Percentiles rank a stretch among this genome's conserved stretches.
Conservation (phyloP, 2,888 invertebrate species). For the Hylaea fasciaria region DNA sequence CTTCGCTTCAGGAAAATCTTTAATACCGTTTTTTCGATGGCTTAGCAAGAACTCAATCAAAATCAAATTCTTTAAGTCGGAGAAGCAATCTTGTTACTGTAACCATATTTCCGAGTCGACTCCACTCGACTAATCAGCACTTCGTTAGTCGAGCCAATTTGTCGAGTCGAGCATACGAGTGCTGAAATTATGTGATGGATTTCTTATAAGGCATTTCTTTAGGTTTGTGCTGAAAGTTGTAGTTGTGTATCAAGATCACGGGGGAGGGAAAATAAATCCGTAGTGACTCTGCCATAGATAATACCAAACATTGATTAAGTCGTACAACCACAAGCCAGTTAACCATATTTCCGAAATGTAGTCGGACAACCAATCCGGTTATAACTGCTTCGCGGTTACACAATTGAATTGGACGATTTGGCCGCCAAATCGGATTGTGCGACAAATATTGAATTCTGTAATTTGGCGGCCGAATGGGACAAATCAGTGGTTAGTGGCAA, state of each 20-base stretch:
- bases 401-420: conserved; percentile 16
- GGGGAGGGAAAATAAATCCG: too few relatives aligned
- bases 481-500: conserved; percentile 5
- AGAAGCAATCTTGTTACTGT: conserved; percentile 12
- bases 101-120: conserved; percentile 14
- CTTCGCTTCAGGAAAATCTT: not conserved
- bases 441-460: conserved; percentile 23
- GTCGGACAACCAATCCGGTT: conserved; percentile 9
- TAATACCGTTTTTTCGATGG: not conserved
- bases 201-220: not conserved
- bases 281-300: too few relatives aligned
- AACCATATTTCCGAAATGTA: conserved; percentile 1
- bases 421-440: conserved; percentile 9
- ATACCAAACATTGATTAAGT: too few relatives aligned
- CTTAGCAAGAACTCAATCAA: not conserved
- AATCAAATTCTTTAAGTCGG: conserved; percentile 4
- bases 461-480: conserved; percentile 13
- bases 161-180: not conserved
- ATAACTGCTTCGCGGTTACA: conserved; percentile 19
- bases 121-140: conserved; percentile 11
- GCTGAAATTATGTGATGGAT: not conserved
- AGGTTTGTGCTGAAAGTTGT: not conserved
- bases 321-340: not conserved
- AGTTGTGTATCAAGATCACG: too few relatives aligned
- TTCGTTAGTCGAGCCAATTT: conserved; percentile 22